Conservation (phyloP, 2,888 invertebrate genomes). For the Drosophila mulleri region DNA sequence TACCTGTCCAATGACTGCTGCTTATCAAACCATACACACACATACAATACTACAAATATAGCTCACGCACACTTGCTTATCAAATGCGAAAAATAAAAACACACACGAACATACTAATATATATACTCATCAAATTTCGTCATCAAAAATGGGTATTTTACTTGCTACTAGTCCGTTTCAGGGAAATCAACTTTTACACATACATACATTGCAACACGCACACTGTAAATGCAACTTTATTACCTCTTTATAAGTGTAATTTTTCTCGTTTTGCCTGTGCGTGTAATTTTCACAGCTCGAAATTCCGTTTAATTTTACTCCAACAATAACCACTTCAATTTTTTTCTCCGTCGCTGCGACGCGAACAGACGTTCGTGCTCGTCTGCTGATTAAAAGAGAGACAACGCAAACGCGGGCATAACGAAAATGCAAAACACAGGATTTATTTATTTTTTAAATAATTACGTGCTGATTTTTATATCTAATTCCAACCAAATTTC, state of each 20-base stretch:
- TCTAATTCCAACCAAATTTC: slow-evolving; percentile 18
- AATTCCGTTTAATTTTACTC: slow-evolving; percentile 58
- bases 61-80: slow-evolving; percentile 61
- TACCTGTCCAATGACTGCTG: slow-evolving; percentile 32
- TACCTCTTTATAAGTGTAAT: slow-evolving; percentile 70
- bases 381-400: slow-evolving; percentile 13
- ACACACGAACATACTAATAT: slow-evolving; percentile 32
- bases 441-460: slow-evolving; percentile 7
- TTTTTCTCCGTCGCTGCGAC: slow-evolving; percentile 46
- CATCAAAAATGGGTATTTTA: slow-evolving; percentile 67
- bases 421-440: slow-evolving; percentile 16
- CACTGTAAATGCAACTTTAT: slow-evolving; percentile 54
- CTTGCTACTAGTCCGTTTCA: slow-evolving; percentile 55
- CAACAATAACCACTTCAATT: slow-evolving; percentile 47
- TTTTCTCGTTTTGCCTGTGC: slow-evolving; percentile 58
- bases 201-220: slow-evolving; percentile 28
- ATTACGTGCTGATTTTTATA: slow-evolving; percentile 15
- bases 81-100: slow-evolving; percentile 65
- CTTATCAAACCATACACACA: slow-evolving; percentile 49
- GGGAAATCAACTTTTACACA: slow-evolving; percentile 73
- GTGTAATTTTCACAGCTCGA: slow-evolving; percentile 56
- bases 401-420: slow-evolving; percentile 27
- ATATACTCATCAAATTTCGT: slow-evolving; percentile 61
- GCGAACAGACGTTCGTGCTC: slow-evolving; percentile 44
- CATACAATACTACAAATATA: slow-evolving; percentile 17